A percentile compares a stretch with the other conserved stretches of the same genome.
Evolutionary conservation across 2,113 vertebrate genomes (phyloP).

Genomic region (Marmota monax): DNA sequence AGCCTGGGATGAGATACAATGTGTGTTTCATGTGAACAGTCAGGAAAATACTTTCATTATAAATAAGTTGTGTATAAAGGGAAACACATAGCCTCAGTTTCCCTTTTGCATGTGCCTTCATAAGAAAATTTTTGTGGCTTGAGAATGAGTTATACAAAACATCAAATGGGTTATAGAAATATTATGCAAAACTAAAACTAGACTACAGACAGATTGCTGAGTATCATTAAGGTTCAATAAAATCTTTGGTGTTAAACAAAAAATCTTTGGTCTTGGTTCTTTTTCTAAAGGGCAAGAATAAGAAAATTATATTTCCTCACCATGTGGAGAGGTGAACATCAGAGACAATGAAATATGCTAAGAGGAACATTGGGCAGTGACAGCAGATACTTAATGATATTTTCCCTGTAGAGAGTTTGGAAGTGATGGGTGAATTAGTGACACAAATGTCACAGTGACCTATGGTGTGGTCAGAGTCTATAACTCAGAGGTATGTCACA

Average conservation of each 20-base stretch:
- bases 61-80: neutral
- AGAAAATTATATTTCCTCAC: neutral
- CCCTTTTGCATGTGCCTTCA: neutral
- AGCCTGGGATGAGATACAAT: neutral
- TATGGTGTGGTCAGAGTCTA: neutral
- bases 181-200: conserved; percentile 16
- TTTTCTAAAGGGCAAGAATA: neutral
- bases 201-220: neutral
- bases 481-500: neutral
- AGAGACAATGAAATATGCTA: neutral
- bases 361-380: neutral
- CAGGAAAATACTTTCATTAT: neutral
- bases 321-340: neutral
- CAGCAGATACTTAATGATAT: neutral
- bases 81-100: neutral
- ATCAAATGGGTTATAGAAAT: neutral
- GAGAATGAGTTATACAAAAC: neutral
- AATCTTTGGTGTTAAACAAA: neutral
- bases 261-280: neutral
- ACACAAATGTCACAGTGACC: neutral
- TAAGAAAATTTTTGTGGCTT: neutral
- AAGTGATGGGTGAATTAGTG: neutral
- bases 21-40: neutral
- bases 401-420: neutral
- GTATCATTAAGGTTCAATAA: neutral